Evolutionary conservation across 2,888 invertebrate species (phyloP), one percentile per base, ranked within the genome.

Genomic region (Drosophila limbata): DNA sequence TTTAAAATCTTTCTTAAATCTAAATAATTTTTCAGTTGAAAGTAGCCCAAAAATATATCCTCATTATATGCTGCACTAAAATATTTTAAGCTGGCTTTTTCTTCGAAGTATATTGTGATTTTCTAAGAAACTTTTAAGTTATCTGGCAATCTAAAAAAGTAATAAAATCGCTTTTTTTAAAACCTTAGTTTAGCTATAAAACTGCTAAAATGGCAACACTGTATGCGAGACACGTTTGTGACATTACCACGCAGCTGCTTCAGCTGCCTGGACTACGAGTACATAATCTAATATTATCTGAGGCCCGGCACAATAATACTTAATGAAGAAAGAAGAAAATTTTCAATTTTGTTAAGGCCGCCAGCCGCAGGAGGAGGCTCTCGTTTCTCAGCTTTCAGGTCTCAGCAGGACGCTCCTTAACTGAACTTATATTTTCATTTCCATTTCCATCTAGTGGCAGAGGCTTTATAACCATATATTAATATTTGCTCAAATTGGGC

Each of bases 401-500:
- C 5, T 39, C 80, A 77, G 59, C 65, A 28, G 64, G 63, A 64
- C 48, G 63, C 33, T 21, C 40, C 57, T 50, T 50, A 56, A 42
- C 37, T 57, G 45, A 15, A 37, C 51, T 51, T 51, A 51, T 33
- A 69, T 53, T 66, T 63, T 31, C 68, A 72, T 25, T 25, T 25
- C 25, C 25, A 40, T 53, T 48, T 57, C 44, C 50, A 50, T 42
- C 47, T 53, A 64, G 67, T 59, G 59, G 68, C 79, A 69, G 70
- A 64, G 73, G 61, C 79, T 87, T 82, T 85, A 83, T 71, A 79
- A 68, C 86, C 89, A 83, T 83, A 84, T 83, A 88, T 88, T 84
- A 84, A 84, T 84, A 84, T 84, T 81, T 87, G 77, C 80, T 66
- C 77, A 81, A 87, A 89, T 84, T 89, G 89, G 80, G 85, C 82